phyloP scores from a whole-genome alignment of 2,888 invertebrate genomes.

The Parnassius orleans region DNA sequence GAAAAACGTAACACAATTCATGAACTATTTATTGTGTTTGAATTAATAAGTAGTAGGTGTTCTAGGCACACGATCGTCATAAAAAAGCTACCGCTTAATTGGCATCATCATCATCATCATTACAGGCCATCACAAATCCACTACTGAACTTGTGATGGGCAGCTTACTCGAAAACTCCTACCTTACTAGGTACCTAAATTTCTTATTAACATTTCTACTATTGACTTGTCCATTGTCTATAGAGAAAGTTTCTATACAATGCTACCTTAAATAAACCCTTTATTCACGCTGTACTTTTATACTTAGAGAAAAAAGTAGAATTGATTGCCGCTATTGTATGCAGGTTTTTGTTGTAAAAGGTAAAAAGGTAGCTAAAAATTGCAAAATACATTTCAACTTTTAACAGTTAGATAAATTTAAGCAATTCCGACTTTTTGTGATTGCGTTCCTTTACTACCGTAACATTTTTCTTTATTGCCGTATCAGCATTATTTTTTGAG shows the following conservation, averaged over 20 bases:
- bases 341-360: conserved; percentile 28
- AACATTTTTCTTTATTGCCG: no score
- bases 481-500: no score
- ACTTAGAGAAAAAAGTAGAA: conserved; percentile 17
- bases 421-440: no score
- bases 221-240: conserved; percentile 48
- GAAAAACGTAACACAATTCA: no score
- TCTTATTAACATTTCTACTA: conserved; percentile 8
- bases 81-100: no score
- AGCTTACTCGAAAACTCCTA: not conserved
- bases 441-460: no score
- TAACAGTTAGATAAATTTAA: not conserved
- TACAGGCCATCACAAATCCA: no score
- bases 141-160: no score
- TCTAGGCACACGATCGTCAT: no score
- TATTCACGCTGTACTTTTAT: conserved; percentile 45
- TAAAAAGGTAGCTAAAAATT: conserved; percentile 17
- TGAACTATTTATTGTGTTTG: no score
- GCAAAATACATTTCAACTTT: conserved; percentile 11
- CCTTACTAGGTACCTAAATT: conserved; percentile 2
- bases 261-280: conserved; percentile 62
- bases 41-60: no score
- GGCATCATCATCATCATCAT: no score
- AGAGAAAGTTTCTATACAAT: conserved; percentile 64
- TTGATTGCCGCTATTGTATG: conserved; percentile 37